Evolutionary conservation across 2,797 vertebrate species (phyloP).

Genomic region (Helarctos malayanus): DNA sequence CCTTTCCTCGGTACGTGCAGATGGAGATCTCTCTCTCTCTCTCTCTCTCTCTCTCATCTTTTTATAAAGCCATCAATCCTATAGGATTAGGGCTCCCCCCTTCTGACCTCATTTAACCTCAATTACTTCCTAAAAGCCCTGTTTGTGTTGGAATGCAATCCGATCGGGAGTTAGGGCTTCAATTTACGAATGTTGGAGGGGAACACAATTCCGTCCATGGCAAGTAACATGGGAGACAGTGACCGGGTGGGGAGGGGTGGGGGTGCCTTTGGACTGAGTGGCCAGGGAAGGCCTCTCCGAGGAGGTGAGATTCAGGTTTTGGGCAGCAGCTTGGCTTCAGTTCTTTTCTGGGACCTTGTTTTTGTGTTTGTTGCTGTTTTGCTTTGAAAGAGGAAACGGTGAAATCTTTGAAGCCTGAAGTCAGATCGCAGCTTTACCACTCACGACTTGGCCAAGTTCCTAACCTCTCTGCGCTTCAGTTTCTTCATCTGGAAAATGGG

Average conservation of each 20-base stretch:
- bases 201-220: not conserved
- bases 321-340: constrained; percentile 14
- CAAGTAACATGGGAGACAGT: not conserved
- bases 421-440: constrained; percentile 16
- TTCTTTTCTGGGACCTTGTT: not conserved
- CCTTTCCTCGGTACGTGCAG: not conserved
- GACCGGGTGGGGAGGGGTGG: not conserved
- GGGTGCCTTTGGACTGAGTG: not conserved
- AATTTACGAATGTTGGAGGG: constrained; percentile 10
- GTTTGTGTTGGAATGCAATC: constrained; percentile 20
- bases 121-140: constrained; percentile 10
- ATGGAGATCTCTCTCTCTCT: not conserved
- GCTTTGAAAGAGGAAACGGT: not conserved
- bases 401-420: constrained; percentile 58
- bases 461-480: constrained; percentile 23
- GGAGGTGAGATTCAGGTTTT: not conserved
- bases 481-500: constrained; percentile 31
- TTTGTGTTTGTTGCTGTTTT: constrained; percentile 16
- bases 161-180: not conserved
- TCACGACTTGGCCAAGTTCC: constrained; percentile 32
- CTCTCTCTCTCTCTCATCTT: not conserved
- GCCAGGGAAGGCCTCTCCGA: not conserved
- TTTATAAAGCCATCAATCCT: not conserved
- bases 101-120: constrained; percentile 16
- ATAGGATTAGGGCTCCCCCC: not conserved